A percentile compares a stretch with the other conserved stretches of the same genome.
Evolutionary conservation across 2,888 invertebrate species (phyloP).

Genomic region (Harpalus rufipes): DNA sequence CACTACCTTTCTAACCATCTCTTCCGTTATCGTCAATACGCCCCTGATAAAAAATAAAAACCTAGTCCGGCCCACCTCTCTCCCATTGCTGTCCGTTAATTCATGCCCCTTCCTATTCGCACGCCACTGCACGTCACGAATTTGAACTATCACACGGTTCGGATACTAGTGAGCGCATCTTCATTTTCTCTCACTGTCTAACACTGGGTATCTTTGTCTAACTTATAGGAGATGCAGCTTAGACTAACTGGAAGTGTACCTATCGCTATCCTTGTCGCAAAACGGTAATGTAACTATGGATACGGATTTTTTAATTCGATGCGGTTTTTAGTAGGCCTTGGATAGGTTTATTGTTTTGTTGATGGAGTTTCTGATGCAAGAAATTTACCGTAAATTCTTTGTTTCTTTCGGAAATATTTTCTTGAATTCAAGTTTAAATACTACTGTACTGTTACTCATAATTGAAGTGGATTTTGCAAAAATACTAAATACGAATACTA

Average conservation of each 20-base stretch:
- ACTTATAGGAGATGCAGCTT: conserved; percentile 10
- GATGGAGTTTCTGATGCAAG: conserved; percentile 16
- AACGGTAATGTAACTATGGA: conserved; percentile 44
- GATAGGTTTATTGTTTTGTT: conserved; percentile 34
- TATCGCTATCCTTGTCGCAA: conserved; percentile 11
- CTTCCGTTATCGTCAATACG: conserved; percentile 38
- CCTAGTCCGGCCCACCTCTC: conserved; percentile 35
- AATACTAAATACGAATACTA: background rate
- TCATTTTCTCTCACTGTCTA: conserved; percentile 69
- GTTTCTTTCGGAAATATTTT: conserved; percentile 9
- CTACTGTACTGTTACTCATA: background rate
- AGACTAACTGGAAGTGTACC: background rate
- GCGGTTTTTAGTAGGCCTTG: conserved; percentile 44
- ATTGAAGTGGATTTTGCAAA: background rate
- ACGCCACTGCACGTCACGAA: conserved; percentile 76
- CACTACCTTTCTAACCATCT: conserved; percentile 27
- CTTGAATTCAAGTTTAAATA: background rate
- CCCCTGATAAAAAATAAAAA: conserved; percentile 37
- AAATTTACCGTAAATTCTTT: conserved; percentile 38
- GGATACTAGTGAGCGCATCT: conserved; percentile 69
- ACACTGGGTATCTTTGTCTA: conserved; percentile 34
- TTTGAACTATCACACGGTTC: conserved; percentile 82
- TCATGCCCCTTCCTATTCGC: conserved; percentile 21
- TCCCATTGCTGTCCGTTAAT: conserved; percentile 42
- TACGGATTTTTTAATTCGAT: conserved; percentile 25